These are phyloP conservation scores for Rhingia campestris DNA, from an alignment of 2,888 invertebrate genomes.

Conservation along the genomic window DNA sequence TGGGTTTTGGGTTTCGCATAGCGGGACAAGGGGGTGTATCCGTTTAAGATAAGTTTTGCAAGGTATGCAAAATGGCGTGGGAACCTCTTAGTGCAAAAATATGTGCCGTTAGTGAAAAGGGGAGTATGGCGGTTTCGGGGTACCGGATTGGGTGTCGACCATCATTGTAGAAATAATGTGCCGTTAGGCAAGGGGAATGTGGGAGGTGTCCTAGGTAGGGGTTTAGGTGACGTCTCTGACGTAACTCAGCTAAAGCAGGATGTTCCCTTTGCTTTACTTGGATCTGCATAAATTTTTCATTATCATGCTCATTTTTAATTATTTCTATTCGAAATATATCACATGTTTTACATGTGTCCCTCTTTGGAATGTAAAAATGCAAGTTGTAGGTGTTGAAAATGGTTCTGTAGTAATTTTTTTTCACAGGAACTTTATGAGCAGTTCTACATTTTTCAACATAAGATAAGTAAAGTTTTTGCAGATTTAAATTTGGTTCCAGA, in stretches of 20 bases:
- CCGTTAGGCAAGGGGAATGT: no score
- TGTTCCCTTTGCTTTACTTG: constrained; percentile 9
- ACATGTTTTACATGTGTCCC: constrained; percentile 20
- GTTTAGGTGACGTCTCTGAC: no score
- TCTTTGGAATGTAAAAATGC: constrained; percentile 15
- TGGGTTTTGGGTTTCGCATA: no score
- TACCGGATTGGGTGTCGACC: no score
- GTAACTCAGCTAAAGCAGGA: constrained; percentile 20
- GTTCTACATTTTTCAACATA: constrained; percentile 18
- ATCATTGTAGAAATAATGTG: no score
- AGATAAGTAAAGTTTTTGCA: constrained; percentile 12
- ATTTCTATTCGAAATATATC: constrained; percentile 21
- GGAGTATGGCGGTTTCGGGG: no score
- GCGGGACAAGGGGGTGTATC: no score
- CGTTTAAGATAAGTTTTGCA: no score
- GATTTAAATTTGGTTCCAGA: constrained; percentile 16
- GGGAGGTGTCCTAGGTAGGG: no score
- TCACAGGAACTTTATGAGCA: constrained; percentile 1
- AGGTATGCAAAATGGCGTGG: no score
- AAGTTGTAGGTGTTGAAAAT: constrained; percentile 16
- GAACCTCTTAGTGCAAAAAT: no score
- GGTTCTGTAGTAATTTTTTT: constrained; percentile 14
- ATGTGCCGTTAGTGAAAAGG: no score
- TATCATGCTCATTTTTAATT: constrained; percentile 9
- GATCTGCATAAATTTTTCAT: constrained; percentile 19